Evolutionary conservation across 2,888 invertebrate genomes (phyloP).

Genomic region (Anodontia alba): DNA sequence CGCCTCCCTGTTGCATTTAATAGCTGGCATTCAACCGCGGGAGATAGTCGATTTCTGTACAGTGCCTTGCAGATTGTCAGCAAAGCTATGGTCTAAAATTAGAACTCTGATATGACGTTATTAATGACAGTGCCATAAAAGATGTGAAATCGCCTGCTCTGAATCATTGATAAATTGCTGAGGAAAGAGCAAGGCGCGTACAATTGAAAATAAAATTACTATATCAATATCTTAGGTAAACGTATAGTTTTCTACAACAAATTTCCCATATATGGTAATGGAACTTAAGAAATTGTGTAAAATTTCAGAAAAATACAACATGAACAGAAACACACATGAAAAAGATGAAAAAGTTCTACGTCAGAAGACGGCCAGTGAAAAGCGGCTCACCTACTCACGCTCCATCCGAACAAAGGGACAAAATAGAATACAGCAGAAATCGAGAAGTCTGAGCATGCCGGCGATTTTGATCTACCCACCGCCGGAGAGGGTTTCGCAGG

Average conservation of each 20-base stretch:
- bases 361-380: not conserved
- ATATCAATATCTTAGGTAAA: not conserved
- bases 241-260: not conserved
- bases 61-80: too few relatives aligned
- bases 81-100: not conserved
- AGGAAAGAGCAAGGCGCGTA: not conserved
- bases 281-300: constrained; percentile 56
- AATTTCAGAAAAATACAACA: constrained; percentile 58
- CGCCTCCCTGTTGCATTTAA: too few relatives aligned
- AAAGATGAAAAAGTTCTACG: not conserved
- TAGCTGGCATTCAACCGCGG: too few relatives aligned
- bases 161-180: not conserved
- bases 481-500: constrained; percentile 20
- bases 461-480: constrained; percentile 37
- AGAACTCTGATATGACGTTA: constrained; percentile 7
- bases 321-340: constrained; percentile 24
- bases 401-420: constrained; percentile 51
- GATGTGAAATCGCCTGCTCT: not conserved
- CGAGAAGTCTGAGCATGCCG: constrained; percentile 54
- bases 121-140: not conserved
- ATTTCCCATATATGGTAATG: constrained; percentile 28
- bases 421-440: constrained; percentile 49
- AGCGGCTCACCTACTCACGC: constrained; percentile 45
- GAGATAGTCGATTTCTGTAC: too few relatives aligned
- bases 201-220: not conserved